phyloP scores from a whole-genome alignment of 2,113 vertebrate species.

The Speoplatyrhinus poulsoni region DNA sequence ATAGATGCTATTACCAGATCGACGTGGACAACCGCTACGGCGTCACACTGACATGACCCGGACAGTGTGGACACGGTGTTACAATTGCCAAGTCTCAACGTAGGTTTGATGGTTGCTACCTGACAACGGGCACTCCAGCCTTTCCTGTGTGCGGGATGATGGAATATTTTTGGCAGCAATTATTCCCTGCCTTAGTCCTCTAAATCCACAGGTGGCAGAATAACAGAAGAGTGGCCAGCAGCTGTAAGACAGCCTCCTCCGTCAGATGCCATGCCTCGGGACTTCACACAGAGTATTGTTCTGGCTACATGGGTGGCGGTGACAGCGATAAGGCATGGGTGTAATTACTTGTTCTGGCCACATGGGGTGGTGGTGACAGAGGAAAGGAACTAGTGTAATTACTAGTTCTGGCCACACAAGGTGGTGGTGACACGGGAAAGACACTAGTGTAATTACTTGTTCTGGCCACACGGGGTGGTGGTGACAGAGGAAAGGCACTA shows the following conservation, averaged over 20 bases:
- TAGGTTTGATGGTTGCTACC: no score
- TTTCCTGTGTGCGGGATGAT: no score
- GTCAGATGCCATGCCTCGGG: slow-evolving; percentile 24
- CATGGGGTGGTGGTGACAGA: slow-evolving; percentile 2
- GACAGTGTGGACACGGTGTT: no score
- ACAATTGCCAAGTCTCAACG: no score
- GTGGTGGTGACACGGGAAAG: slow-evolving; percentile 5
- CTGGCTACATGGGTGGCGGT: slow-evolving; percentile 30
- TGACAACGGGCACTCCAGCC: no score
- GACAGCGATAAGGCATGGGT: not conserved
- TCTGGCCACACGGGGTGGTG: no score
- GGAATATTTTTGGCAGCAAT: not conserved
- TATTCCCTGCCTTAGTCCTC: slow-evolving; percentile 41
- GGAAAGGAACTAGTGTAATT: no score
- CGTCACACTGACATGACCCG: no score
- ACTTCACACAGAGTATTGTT: slow-evolving; percentile 36
- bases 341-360: no score
- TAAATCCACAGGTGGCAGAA: slow-evolving; percentile 34
- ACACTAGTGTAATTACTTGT: slow-evolving; percentile 16
- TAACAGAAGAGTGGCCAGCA: slow-evolving; percentile 1
- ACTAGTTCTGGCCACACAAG: no score
- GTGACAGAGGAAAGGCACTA: slow-evolving; percentile 3
- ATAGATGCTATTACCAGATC: no score
- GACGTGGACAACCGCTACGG: no score
- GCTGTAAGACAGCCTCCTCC: slow-evolving; percentile 13